Conservation (phyloP, 2,113 vertebrate species). For the Petromus typicus region DNA sequence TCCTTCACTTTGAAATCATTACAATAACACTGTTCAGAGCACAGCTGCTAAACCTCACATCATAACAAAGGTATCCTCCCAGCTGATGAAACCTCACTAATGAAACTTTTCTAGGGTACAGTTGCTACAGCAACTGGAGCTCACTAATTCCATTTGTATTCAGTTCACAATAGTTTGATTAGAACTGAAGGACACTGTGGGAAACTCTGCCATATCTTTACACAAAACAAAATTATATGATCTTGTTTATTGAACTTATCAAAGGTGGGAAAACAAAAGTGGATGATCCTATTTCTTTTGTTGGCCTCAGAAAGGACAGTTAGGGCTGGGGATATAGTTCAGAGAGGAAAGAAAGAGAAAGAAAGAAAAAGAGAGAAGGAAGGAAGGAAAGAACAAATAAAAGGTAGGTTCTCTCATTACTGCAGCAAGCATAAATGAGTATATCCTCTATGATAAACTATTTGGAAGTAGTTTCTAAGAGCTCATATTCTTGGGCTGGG, state of each 20-base stretch:
- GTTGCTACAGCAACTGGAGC: constrained; percentile 32
- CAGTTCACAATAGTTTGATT: not conserved
- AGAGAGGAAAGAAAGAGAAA: too few species aligned
- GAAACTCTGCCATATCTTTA: constrained; percentile 12
- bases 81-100: constrained; percentile 19
- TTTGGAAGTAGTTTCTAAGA: constrained; percentile 25
- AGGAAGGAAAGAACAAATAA: too few species aligned
- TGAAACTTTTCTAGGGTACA: constrained; percentile 26
- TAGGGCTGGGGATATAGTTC: not conserved
- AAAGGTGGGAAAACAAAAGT: constrained; percentile 45
- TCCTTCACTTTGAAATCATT: constrained; percentile 30
- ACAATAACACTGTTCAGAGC: constrained; percentile 30
- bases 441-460: not conserved
- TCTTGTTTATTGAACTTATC: not conserved
- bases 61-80: not conserved
- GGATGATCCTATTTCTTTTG: not conserved
- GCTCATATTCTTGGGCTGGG: not conserved
- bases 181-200: not conserved
- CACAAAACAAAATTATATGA: constrained; percentile 50
- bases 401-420: not conserved
- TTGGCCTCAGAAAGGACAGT: constrained; percentile 42
- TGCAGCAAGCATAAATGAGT: not conserved
- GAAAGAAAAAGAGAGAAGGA: too few species aligned
- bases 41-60: not conserved
- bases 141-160: not conserved